Evolutionary conservation across 2,797 vertebrate genomes (phyloP).

Genomic region (Sebastes iracundus): DNA sequence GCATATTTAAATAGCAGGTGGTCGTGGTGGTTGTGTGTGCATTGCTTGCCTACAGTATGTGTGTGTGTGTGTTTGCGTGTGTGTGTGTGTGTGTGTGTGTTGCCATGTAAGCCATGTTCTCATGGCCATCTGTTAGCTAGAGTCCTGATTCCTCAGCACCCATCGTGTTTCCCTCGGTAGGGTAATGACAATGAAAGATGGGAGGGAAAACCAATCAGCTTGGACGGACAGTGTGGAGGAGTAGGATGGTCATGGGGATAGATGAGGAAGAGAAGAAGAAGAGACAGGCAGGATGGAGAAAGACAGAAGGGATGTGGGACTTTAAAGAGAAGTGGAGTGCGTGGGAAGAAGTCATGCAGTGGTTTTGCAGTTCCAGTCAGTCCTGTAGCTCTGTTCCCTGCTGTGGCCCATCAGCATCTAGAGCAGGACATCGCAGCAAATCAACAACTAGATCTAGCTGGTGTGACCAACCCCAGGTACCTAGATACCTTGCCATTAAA

Average conservation of each 20-base stretch:
- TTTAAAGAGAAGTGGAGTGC: background rate
- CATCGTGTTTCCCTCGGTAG: background rate
- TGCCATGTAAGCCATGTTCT: constrained; percentile 69
- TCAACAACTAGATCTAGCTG: no score
- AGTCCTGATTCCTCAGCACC: constrained; percentile 48
- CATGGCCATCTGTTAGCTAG: constrained; percentile 76
- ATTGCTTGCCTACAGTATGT: constrained; percentile 5
- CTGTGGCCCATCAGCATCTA: background rate
- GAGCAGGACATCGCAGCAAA: background rate
- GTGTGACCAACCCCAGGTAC: no score
- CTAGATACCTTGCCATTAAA: no score
- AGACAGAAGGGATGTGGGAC: background rate
- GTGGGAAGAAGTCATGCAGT: background rate
- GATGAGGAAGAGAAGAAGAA: background rate
- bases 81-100: constrained; percentile 28
- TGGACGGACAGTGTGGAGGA: background rate
- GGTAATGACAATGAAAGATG: background rate
- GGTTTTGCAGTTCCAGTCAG: background rate
- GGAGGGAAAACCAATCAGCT: background rate
- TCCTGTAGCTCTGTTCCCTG: background rate
- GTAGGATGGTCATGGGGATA: background rate
- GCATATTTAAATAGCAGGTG: constrained; percentile 69
- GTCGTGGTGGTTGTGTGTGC: constrained; percentile 38
- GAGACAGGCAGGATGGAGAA: background rate
- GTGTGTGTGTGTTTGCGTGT: constrained; percentile 14